phyloP scores from a whole-genome alignment of 92 coral and sea anemone genomes.

The Porites lobata region DNA sequence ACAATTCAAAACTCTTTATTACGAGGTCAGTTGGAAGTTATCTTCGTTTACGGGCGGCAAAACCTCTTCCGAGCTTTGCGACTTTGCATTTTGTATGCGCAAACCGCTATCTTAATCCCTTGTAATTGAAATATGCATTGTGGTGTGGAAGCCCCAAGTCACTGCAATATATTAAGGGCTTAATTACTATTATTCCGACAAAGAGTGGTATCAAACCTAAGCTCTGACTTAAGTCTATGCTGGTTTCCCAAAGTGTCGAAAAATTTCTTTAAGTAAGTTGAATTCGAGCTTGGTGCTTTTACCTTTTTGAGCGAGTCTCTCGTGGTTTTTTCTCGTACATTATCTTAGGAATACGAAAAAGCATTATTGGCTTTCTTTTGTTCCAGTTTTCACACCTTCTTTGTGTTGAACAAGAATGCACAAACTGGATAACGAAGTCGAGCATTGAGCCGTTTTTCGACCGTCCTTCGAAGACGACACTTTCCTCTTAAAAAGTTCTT shows the following conservation, averaged over 20 bases:
- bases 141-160: not conserved
- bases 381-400: constrained; percentile 5
- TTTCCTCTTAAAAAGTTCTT: not conserved
- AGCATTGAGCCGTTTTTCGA: not conserved
- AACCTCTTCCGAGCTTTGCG: not conserved
- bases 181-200: constrained; percentile 23
- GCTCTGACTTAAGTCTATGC: not conserved
- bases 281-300: too few relatives aligned
- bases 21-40: not conserved
- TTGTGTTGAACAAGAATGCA: constrained; percentile 16
- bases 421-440: not conserved
- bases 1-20: too few relatives aligned
- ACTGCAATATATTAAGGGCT: not conserved
- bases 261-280: too few relatives aligned
- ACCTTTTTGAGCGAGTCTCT: too few relatives aligned
- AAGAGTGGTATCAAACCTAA: not conserved
- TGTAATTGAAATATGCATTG: constrained; percentile 35
- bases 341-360: not conserved
- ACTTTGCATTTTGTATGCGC: not conserved
- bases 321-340: too few relatives aligned
- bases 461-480: not conserved
- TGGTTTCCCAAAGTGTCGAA: not conserved
- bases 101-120: constrained; percentile 28
- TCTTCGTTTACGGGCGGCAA: too few relatives aligned
- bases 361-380: constrained; percentile 9